Evolutionary conservation across 1,140 invertebrate genomes (phyloP).

Genomic region (Cyrtorhinus lividipennis): DNA sequence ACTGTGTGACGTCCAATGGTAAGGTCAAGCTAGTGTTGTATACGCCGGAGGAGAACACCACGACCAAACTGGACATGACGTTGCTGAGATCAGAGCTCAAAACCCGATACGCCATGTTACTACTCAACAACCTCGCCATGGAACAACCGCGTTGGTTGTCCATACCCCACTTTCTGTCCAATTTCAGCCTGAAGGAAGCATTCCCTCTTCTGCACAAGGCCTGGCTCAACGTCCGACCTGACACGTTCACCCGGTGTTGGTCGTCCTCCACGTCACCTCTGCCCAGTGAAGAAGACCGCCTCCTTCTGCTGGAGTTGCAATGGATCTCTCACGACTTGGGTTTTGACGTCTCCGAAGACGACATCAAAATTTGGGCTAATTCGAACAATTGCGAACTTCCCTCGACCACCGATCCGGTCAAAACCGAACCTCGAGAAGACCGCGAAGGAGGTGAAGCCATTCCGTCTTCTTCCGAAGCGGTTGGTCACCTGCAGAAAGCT

Average conservation of each 20-base stretch:
- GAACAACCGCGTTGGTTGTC: slow-evolving; percentile 23
- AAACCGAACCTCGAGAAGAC: slow-evolving; percentile 25
- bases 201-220: slow-evolving; percentile 36
- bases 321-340: slow-evolving; percentile 32
- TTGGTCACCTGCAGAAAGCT: slow-evolving; percentile 32
- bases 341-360: slow-evolving; percentile 31
- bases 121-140: slow-evolving; percentile 26
- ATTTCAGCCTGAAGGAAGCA: slow-evolving; percentile 35
- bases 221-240: slow-evolving; percentile 34
- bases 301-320: slow-evolving; percentile 31
- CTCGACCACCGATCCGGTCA: slow-evolving; percentile 15
- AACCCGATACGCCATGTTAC: slow-evolving; percentile 30
- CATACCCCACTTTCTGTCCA: slow-evolving; percentile 28
- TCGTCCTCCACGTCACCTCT: slow-evolving; percentile 19
- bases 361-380: slow-evolving; percentile 31
- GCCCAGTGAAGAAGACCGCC: slow-evolving; percentile 26
- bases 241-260: slow-evolving; percentile 34
- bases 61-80: slow-evolving; percentile 28
- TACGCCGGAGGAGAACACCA: slow-evolving; percentile 24
- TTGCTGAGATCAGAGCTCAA: slow-evolving; percentile 32
- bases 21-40: slow-evolving; percentile 30
- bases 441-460: slow-evolving; percentile 21
- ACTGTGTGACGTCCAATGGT: slow-evolving; percentile 32
- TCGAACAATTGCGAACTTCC: slow-evolving; percentile 20
- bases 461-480: slow-evolving; percentile 32